These are phyloP conservation scores for Macrotis lagotis DNA, from an alignment of 2,113 vertebrate species.

Conservation along the genomic window DNA sequence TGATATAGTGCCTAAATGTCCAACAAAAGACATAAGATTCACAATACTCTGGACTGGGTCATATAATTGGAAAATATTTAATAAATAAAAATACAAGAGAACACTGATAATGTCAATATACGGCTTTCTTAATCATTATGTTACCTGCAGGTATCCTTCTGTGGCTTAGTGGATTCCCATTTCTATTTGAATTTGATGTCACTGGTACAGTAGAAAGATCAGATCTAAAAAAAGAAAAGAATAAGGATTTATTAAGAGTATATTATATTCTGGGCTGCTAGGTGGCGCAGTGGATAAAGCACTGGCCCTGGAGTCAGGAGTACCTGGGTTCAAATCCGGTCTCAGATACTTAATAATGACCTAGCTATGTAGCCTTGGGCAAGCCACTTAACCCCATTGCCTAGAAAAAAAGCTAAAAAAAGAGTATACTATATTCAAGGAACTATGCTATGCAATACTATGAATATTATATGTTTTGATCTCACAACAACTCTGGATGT, in stretches of 20 bases:
- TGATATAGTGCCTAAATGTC: neutral
- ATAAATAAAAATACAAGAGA: neutral
- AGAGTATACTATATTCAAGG: neutral
- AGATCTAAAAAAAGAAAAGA: neutral
- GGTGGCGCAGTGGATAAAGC: too few relatives aligned
- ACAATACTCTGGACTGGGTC: neutral
- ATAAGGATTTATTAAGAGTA: neutral
- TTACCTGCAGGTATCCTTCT: neutral
- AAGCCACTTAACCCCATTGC: too few relatives aligned
- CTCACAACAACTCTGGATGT: neutral
- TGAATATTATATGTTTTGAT: neutral
- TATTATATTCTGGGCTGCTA: neutral
- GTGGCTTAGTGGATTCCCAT: neutral
- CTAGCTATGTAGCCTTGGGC: too few relatives aligned
- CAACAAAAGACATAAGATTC: neutral
- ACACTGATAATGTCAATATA: neutral
- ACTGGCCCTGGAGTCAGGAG: too few relatives aligned
- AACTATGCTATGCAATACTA: neutral
- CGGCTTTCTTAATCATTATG: neutral
- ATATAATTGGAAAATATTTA: neutral
- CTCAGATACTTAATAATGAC: too few relatives aligned
- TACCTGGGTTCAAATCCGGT: too few relatives aligned
- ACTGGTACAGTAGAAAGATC: neutral
- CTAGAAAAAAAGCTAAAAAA: too few relatives aligned
- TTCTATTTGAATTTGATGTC: neutral